Base-by-base conservation (phyloP, 35 echinoderm and acorn worm genomes). In the Strongylocentrotus purpuratus region DNA sequence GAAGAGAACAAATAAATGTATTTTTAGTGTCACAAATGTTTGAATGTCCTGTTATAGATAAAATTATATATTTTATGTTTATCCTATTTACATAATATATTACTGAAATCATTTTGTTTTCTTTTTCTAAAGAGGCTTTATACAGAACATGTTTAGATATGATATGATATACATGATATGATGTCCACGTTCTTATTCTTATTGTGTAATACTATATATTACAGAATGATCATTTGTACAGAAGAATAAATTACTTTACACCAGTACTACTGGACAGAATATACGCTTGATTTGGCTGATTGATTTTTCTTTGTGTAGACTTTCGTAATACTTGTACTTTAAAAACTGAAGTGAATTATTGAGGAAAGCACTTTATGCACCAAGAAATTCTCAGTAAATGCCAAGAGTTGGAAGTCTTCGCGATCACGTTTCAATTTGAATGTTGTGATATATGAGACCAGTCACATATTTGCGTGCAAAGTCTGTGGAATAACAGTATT, bases 161-260 rank as follows among this genome's bases (percentile, higher is more conserved):
- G 48, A 50, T 50, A 13, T 50, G 61, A 70, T 70, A 78, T 78
- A 78, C 65, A n/a, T 78, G 65, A 78, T 28, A 28, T 28, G 65
- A 78, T 70, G 61, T 50, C 48, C 35, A 50, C 9, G 50, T 78
- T 78, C 5, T 28, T 78, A 78, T 78, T 78, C 65, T 78, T 78
- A 78, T 78, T 78, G 65, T 78, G 65, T 78, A 78, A 78, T 78
- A 78, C 65, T 78, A 18, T 78, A 78, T 78, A 78, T 78, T 78
- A 78, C 28, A n/a, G 7, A 78, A 78, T 78, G 18, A 18, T 78
- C 65, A 78, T 78, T 78, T 78, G 65, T 78, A 78, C 65, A 78
- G 65, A 78, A 28, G 65, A 78, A 78, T 78, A 78, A 78, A 78
- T 28, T 78, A 78, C 65, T 78, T 28, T 78, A 78, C 28, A 78